Evolutionary conservation across 2,797 vertebrate species (phyloP).

Genomic region (Melanotaenia nigrans): DNA sequence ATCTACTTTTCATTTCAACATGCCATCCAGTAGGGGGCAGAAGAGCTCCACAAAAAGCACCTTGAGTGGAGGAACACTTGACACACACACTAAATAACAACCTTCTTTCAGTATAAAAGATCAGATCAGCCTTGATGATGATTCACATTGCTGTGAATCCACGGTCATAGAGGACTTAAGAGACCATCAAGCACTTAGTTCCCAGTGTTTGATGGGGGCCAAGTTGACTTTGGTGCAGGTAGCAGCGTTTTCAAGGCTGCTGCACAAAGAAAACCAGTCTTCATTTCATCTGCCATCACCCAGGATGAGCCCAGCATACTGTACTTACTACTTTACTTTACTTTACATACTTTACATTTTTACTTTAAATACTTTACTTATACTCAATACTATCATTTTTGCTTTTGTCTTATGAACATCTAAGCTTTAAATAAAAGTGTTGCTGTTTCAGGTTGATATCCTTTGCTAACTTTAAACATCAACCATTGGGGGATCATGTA

Average conservation of each 20-base stretch:
- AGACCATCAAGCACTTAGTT: neutral
- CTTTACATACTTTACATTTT: too few relatives aligned
- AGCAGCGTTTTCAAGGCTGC: constrained; percentile 39
- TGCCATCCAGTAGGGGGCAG: constrained; percentile 73
- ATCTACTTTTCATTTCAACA: neutral
- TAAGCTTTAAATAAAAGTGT: neutral
- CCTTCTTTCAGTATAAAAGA: constrained; percentile 10
- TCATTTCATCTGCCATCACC: neutral
- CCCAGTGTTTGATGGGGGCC: constrained; percentile 9
- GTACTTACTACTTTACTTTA: neutral
- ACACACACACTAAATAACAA: neutral
- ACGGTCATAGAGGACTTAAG: neutral
- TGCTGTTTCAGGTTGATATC: neutral
- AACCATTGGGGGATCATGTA: too few relatives aligned
- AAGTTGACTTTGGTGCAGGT: constrained; percentile 19
- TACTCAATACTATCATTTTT: neutral
- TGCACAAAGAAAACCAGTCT: neutral
- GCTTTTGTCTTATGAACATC: constrained; percentile 12
- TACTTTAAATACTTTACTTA: too few relatives aligned
- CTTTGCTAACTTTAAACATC: too few relatives aligned
- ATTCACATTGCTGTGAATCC: constrained; percentile 7
- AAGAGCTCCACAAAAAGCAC: constrained; percentile 47
- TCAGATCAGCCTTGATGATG: constrained; percentile 28
- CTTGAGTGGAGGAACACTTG: neutral
- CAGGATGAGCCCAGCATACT: neutral